Percentiles rank a stretch among this genome's conserved stretches.
These are phyloP conservation scores for Anastrepha ludens DNA, from an alignment of 1,140 invertebrate genomes.

Conservation along the genomic window DNA sequence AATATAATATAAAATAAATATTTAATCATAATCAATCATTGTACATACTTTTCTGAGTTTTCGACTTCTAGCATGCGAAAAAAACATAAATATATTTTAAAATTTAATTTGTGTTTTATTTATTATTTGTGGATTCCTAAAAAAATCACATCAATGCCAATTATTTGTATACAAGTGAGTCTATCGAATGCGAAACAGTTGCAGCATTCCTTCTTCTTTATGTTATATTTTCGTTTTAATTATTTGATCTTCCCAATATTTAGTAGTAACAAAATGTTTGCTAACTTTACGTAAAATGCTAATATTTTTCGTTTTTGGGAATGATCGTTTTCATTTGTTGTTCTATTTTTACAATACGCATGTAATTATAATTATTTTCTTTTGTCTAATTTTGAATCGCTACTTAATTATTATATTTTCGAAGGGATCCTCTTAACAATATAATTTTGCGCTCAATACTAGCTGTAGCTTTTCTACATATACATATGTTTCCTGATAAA, in stretches of 20 bases:
- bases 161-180: background rate
- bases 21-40: too few relatives aligned
- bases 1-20: too few relatives aligned
- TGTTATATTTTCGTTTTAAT: background rate
- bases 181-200: background rate
- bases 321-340: constrained; percentile 2
- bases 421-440: background rate
- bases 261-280: background rate
- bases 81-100: background rate
- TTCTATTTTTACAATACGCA: background rate
- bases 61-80: background rate
- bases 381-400: background rate
- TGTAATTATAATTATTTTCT: background rate
- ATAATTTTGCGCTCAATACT: constrained; percentile 13
- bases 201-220: background rate
- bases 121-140: background rate
- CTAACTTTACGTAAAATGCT: background rate
- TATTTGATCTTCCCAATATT: too few relatives aligned
- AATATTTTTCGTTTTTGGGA: background rate
- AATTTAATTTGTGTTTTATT: background rate
- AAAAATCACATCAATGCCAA: background rate
- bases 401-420: background rate
- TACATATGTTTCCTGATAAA: background rate
- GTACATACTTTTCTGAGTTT: background rate
- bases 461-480: background rate